phyloP scores from a whole-genome alignment of 2,113 vertebrate genomes.

The Prochilodus magdalenae region DNA sequence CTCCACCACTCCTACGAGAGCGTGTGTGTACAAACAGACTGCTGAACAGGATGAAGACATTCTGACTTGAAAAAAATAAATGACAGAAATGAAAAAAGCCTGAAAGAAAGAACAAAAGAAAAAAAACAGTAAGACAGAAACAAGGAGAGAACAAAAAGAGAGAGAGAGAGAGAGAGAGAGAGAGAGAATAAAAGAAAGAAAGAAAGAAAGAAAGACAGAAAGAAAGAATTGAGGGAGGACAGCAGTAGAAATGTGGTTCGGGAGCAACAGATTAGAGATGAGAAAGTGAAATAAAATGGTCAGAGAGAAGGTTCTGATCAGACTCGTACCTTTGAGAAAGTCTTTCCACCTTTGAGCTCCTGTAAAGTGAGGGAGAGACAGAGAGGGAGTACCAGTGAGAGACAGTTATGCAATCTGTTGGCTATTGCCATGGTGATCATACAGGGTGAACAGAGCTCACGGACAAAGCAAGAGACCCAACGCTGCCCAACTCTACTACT shows the following conservation, averaged over 20 bases:
- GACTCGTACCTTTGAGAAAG: conserved; percentile 93
- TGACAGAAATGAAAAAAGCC: no score
- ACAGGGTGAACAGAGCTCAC: neutral
- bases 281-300: neutral
- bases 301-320: neutral
- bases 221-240: neutral
- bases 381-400: neutral
- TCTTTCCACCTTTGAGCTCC: conserved; percentile 98
- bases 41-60: no score
- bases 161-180: no score
- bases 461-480: conserved; percentile 21
- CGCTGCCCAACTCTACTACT: neutral
- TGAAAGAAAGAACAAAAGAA: no score
- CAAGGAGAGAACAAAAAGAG: no score
- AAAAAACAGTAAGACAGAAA: no score
- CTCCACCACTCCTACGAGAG: no score
- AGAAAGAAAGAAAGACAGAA: neutral
- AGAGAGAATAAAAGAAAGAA: no score
- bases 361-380: conserved; percentile 66
- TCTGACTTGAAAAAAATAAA: no score
- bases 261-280: no score
- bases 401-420: conserved; percentile 28
- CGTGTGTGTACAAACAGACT: no score
- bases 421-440: conserved; percentile 27
- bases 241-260: neutral